These are phyloP conservation scores for Mus spretus DNA, from an alignment of 2,797 vertebrate species.

Conservation along the genomic window DNA sequence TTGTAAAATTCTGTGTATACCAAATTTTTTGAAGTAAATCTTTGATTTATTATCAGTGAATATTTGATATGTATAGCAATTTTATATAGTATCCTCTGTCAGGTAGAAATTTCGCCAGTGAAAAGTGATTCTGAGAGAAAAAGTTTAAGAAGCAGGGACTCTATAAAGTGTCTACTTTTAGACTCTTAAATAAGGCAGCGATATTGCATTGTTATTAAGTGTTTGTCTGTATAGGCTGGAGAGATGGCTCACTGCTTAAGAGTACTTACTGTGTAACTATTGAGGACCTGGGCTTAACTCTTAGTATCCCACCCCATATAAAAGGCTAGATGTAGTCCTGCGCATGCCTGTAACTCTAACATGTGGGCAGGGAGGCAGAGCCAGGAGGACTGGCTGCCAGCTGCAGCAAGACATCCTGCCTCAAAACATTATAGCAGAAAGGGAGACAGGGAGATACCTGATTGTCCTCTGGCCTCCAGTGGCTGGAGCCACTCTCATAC, in stretches of 20 bases:
- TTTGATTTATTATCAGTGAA: background rate
- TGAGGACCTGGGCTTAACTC: background rate
- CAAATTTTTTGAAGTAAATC: background rate
- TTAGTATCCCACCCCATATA: no score
- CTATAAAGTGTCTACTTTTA: background rate
- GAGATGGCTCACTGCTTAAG: background rate
- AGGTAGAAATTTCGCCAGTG: background rate
- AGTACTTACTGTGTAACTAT: background rate
- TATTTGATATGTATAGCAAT: background rate
- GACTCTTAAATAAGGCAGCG: background rate
- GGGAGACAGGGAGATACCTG: background rate
- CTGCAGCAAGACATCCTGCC: background rate
- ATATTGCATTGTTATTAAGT: background rate
- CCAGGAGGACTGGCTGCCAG: background rate
- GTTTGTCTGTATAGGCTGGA: background rate
- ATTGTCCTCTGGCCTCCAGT: background rate
- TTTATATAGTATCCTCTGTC: background rate
- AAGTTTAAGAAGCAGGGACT: background rate
- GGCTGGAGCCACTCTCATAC: background rate
- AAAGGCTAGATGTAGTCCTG: background rate
- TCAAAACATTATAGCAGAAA: background rate
- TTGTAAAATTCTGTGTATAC: background rate
- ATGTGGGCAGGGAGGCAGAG: background rate
- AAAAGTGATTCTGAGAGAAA: background rate
- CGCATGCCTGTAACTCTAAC: background rate